Base-by-base conservation (phyloP, 2,797 vertebrate species). In the Cryptoblepharus egeriae region DNA sequence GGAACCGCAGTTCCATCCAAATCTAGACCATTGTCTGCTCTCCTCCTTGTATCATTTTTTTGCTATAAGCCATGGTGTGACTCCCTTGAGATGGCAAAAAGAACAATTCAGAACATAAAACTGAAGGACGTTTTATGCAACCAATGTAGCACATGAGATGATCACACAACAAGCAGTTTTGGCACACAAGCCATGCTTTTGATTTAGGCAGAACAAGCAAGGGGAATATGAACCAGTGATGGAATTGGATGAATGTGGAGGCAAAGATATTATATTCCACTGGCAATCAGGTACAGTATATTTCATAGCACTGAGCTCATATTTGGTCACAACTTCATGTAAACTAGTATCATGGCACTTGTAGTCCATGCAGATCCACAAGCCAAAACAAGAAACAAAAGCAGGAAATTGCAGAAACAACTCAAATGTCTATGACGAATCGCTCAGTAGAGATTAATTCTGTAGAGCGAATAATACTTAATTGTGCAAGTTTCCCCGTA, bases 11-110 rank as follows among this genome's bases (percentile, higher is more conserved):
- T 93, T 93, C 91, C 95, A 95, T 96, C 84, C 96, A 96, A 96
- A 96, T 96, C 93, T 96, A 96, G 95, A 95, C 90, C 92, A 89
- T 88, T 90, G 94, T 90, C 92, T 87, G 92, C 82, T 90, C 86
- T 94, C 85, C 87, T 85, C 70, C 85, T 90, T 80, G 79, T 94
- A 96, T 96, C 94, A 96, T 94, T 94, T 95, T 96, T 98, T 97
- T 96, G 98, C 99, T 95, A 99, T 98, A 95, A 99, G 97, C 99
- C 99, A 99, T 57, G 99, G 99, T 70, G 98, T 99, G 93, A 99
- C 98, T 96, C 99, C 99, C 99, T 99, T 95, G 93, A 96, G 95
- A 97, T 95, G 94, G 96, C 94, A 96, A 94, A 96, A 96, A 93
- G 89, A 94, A 90, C 76, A 78, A 93, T 95, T 97, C 90, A 96